Conservation (phyloP, 2,888 invertebrate genomes). For the Acleris laterana region DNA sequence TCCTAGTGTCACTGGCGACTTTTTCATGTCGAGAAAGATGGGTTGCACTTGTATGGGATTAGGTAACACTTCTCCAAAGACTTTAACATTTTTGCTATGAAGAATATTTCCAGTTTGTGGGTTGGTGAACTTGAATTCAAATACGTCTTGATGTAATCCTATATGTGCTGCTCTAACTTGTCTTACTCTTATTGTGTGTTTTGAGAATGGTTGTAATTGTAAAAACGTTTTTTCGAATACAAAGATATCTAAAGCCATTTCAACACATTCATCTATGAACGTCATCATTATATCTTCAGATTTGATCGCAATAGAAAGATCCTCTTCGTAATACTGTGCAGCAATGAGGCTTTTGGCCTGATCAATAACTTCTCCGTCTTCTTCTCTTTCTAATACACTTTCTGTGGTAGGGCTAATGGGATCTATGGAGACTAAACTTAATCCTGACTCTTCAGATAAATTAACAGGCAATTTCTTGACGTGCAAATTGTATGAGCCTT, state of each 20-base stretch:
- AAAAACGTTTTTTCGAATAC: constrained; percentile 59
- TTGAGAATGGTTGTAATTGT: constrained; percentile 51
- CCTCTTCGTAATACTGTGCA: constrained; percentile 34
- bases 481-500: constrained; percentile 57
- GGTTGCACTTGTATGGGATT: constrained; percentile 66
- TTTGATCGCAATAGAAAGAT: constrained; percentile 43
- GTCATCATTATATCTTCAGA: constrained; percentile 46
- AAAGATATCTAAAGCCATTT: constrained; percentile 60
- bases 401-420: constrained; percentile 48
- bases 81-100: constrained; percentile 54
- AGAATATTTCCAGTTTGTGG: constrained; percentile 48
- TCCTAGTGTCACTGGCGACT: constrained; percentile 58
- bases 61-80: constrained; percentile 65
- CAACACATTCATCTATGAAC: constrained; percentile 54
- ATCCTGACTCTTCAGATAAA: constrained; percentile 41
- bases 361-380: constrained; percentile 45
- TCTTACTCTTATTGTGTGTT: constrained; percentile 51
- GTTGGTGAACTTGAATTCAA: constrained; percentile 60
- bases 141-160: constrained; percentile 67
- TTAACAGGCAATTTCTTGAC: constrained; percentile 54
- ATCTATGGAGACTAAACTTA: constrained; percentile 46
- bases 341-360: constrained; percentile 43
- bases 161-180: constrained; percentile 62
- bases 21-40: constrained; percentile 64
- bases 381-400: constrained; percentile 51